A percentile compares a stretch with the other conserved stretches of the same genome.
Evolutionary conservation across 2,888 invertebrate genomes (phyloP).

Genomic region (Drosophila maculinotata): DNA sequence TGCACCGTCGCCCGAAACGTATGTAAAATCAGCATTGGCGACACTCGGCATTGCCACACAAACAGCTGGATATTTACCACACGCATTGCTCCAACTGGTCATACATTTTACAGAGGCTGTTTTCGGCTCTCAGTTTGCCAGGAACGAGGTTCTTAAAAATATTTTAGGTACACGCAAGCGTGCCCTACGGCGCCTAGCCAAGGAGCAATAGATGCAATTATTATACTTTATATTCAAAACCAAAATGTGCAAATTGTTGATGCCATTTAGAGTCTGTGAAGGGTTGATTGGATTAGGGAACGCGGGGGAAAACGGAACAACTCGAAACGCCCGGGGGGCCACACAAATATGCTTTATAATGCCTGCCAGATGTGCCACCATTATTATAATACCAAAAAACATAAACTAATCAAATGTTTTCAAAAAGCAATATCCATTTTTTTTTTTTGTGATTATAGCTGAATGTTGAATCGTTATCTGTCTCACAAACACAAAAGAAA

Average conservation of each 20-base stretch:
- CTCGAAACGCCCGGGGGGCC: constrained; percentile 6
- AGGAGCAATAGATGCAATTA: constrained; percentile 65
- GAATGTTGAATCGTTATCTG: too few species aligned
- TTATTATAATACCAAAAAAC: constrained; percentile 39
- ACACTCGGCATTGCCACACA: constrained; percentile 89
- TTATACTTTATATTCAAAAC: not conserved
- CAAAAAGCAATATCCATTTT: constrained; percentile 46
- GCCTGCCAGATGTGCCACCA: constrained; percentile 20
- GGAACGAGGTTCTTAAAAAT: constrained; percentile 79
- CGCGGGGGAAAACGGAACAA: constrained; percentile 8
- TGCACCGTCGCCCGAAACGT: constrained; percentile 90
- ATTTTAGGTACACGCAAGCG: constrained; percentile 78
- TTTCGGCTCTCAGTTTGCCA: constrained; percentile 77
- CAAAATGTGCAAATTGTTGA: constrained; percentile 8
- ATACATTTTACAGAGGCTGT: constrained; percentile 66
- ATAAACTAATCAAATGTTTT: constrained; percentile 18
- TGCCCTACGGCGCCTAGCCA: constrained; percentile 76
- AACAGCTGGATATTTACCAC: constrained; percentile 90
- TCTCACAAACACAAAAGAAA: too few species aligned
- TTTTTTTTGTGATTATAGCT: too few species aligned
- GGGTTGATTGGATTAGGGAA: constrained; percentile 1
- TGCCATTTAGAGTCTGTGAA: constrained; percentile 33
- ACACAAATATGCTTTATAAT: constrained; percentile 2
- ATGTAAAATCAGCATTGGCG: constrained; percentile 89
- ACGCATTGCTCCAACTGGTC: constrained; percentile 77